These are phyloP conservation scores for Helogale parvula DNA, from an alignment of 2,113 vertebrate species.

Conservation along the genomic window DNA sequence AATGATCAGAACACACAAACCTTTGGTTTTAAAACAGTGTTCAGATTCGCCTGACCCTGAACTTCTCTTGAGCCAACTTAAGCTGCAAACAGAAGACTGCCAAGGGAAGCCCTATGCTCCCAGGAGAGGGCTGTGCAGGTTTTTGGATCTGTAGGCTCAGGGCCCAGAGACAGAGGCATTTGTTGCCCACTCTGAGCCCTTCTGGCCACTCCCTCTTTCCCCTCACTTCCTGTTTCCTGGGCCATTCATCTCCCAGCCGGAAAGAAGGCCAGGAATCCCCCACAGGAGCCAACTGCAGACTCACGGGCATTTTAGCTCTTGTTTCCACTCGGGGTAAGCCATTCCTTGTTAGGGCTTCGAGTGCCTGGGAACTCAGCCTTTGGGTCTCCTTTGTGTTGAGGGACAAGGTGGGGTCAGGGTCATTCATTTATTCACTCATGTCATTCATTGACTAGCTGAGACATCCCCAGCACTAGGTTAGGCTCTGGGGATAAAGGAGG, in stretches of 20 bases:
- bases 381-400: background rate
- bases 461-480: background rate
- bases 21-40: slow-evolving; percentile 29
- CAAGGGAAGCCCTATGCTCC: background rate
- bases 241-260: background rate
- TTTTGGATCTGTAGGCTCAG: background rate
- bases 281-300: background rate
- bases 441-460: background rate
- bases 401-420: background rate
- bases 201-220: background rate
- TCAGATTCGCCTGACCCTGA: background rate
- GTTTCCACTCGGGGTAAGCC: background rate
- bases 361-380: background rate
- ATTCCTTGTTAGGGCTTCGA: background rate
- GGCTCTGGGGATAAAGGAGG: background rate
- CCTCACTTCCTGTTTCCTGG: background rate
- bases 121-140: background rate
- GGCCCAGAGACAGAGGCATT: background rate
- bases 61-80: background rate
- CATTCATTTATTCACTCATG: background rate
- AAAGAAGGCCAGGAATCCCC: background rate
- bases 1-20: background rate
- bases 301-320: background rate
- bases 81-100: background rate
- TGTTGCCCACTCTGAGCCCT: background rate